A percentile compares a stretch with the other conserved stretches of the same genome.
These are phyloP conservation scores for Pharmacophagus antenor DNA, from an alignment of 2,888 invertebrate genomes.

Conservation along the genomic window DNA sequence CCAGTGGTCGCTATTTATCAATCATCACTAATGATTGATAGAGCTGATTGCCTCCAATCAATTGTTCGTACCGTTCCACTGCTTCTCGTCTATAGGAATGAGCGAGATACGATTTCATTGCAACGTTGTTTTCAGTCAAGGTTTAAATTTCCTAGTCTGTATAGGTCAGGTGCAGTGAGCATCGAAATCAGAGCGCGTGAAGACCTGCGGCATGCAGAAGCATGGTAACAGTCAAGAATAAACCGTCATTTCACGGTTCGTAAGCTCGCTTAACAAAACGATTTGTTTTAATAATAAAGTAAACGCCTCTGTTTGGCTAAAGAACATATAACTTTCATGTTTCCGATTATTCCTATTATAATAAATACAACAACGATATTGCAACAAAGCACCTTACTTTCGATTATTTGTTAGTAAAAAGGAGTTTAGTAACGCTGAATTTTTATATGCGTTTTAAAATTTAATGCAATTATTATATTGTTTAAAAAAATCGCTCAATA, in stretches of 20 bases:
- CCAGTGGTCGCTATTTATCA: conserved; percentile 3
- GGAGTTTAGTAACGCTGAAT: too few species aligned
- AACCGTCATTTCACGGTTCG: conserved; percentile 67
- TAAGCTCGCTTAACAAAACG: conserved; percentile 40
- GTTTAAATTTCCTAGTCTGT: conserved; percentile 22
- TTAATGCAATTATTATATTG: too few species aligned
- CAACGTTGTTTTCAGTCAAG: conserved; percentile 11
- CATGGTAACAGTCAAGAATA: conserved; percentile 53
- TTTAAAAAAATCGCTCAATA: too few species aligned
- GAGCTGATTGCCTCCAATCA: conserved; percentile 26
- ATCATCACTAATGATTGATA: conserved; percentile 4
- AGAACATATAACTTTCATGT: not conserved
- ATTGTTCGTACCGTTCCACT: conserved; percentile 16
- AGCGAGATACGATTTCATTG: conserved; percentile 2
- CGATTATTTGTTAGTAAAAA: not conserved
- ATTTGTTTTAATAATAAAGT: conserved; percentile 29
- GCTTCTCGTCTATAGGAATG: conserved; percentile 4
- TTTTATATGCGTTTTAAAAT: too few species aligned
- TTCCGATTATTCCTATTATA: conserved; percentile 1
- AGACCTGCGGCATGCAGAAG: conserved; percentile 51
- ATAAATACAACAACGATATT: not conserved
- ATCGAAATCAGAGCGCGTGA: conserved; percentile 39
- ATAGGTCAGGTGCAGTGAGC: conserved; percentile 27
- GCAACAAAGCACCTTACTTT: not conserved
- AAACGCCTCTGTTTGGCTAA: not conserved